Evolutionary conservation across 2,113 vertebrate species (phyloP).

Genomic region (Crotophaga sulcirostris): DNA sequence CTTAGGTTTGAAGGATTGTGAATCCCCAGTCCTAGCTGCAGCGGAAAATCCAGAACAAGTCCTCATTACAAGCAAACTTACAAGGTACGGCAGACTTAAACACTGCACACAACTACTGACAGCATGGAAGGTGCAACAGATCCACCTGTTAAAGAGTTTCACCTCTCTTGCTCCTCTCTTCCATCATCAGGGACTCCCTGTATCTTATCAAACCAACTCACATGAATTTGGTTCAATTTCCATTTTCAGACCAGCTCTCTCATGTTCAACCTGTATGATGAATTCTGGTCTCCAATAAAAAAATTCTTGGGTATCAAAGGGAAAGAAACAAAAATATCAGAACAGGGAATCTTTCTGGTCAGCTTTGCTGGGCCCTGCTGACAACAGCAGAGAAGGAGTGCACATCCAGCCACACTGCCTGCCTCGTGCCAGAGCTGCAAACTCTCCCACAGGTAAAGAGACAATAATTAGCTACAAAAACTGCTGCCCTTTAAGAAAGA

Average conservation of each 20-base stretch:
- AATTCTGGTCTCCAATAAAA: neutral
- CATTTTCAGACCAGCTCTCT: neutral
- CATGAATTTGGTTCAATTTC: neutral
- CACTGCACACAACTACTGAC: neutral
- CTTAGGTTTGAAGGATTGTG: slow-evolving; percentile 14
- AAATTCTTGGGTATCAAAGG: neutral
- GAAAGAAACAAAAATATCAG: neutral
- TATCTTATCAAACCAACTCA: neutral
- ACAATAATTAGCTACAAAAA: neutral
- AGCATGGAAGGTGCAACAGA: neutral
- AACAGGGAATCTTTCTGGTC: neutral
- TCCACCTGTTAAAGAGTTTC: neutral
- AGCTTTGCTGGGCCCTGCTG: neutral
- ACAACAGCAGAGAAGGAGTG: neutral
- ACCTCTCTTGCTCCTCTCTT: neutral
- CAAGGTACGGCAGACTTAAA: slow-evolving; percentile 5
- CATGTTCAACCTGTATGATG: neutral
- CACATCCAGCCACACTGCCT: neutral
- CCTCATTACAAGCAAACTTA: neutral
- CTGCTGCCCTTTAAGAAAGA: neutral
- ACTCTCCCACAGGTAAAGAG: neutral
- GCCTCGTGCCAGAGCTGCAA: neutral
- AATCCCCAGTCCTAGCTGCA: slow-evolving; percentile 44
- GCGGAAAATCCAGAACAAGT: neutral
- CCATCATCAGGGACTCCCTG: neutral